Evolutionary conservation across 2,113 vertebrate species (phyloP).

Genomic region (Suricata suricatta): DNA sequence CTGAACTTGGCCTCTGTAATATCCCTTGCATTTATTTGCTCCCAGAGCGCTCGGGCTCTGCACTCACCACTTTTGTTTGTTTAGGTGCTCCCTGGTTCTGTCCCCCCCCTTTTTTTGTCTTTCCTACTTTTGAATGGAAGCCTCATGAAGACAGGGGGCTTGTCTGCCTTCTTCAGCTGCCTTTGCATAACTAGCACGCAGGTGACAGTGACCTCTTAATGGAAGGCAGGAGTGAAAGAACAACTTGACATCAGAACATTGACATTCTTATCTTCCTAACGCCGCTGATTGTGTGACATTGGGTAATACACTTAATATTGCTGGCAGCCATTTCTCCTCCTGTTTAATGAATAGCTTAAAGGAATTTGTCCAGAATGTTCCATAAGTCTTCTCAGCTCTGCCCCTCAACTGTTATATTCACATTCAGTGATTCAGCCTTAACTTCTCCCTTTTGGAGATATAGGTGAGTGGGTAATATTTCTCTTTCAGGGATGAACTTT

Average conservation of each 20-base stretch:
- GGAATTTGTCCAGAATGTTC: background rate
- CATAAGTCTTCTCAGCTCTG: background rate
- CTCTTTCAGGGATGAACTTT: background rate
- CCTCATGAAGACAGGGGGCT: background rate
- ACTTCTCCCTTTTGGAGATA: background rate
- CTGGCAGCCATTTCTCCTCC: background rate
- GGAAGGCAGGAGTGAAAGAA: too few relatives aligned
- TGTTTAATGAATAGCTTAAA: background rate
- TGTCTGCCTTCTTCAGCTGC: background rate
- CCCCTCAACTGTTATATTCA: background rate
- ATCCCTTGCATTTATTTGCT: background rate
- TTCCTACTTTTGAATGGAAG: background rate
- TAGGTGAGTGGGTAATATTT: background rate
- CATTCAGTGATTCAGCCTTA: background rate
- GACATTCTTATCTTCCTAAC: too few relatives aligned
- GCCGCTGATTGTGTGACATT: too few relatives aligned
- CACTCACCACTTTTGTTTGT: background rate
- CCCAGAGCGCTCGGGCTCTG: background rate
- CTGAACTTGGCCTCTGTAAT: background rate
- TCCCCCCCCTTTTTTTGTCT: background rate
- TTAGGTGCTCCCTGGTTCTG: background rate
- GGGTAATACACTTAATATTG: too few relatives aligned
- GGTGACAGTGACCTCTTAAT: background rate
- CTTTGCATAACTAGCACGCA: background rate
- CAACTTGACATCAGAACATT: too few relatives aligned